Evolutionary conservation across 2,113 vertebrate genomes (phyloP).

Genomic region (Paramisgurnus dabryanus): DNA sequence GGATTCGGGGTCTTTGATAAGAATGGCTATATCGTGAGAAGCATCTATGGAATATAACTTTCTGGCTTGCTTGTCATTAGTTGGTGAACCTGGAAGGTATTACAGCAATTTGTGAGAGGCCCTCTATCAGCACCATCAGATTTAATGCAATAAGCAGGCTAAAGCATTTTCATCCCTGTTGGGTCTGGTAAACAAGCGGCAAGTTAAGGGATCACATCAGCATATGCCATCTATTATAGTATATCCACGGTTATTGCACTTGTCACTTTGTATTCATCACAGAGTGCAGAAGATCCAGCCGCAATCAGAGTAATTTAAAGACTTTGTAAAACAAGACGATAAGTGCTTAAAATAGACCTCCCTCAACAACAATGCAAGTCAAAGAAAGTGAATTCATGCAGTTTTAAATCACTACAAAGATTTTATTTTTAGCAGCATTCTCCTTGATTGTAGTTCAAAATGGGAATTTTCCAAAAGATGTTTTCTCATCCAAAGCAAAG

Average conservation of each 20-base stretch:
- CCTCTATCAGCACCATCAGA: slow-evolving; percentile 19
- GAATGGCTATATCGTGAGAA: slow-evolving; percentile 55
- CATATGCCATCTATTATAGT: slow-evolving; percentile 26
- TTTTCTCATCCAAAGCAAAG: slow-evolving; percentile 60
- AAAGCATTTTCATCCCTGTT: slow-evolving; percentile 5
- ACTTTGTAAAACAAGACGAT: slow-evolving; percentile 33
- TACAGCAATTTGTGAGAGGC: slow-evolving; percentile 55
- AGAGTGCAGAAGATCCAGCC: neutral
- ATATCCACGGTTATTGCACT: slow-evolving; percentile 22
- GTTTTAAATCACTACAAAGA: slow-evolving; percentile 56
- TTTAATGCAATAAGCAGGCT: slow-evolving; percentile 22
- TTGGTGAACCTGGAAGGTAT: slow-evolving; percentile 59
- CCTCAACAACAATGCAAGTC: neutral
- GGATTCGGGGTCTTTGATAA: slow-evolving; percentile 52
- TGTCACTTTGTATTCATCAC: slow-evolving; percentile 28
- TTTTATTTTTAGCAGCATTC: slow-evolving; percentile 74
- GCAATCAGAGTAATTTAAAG: slow-evolving; percentile 13
- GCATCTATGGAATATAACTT: slow-evolving; percentile 53
- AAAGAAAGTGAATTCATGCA: too few relatives aligned
- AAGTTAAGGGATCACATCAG: slow-evolving; percentile 28
- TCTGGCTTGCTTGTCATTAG: slow-evolving; percentile 56
- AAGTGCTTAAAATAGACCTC: slow-evolving; percentile 44
- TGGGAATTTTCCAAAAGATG: slow-evolving; percentile 63
- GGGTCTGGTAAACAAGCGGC: slow-evolving; percentile 10
- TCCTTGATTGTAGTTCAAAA: slow-evolving; percentile 57